Evolutionary conservation across 2,888 invertebrate species (phyloP).

Genomic region (Diarsia rubi): DNA sequence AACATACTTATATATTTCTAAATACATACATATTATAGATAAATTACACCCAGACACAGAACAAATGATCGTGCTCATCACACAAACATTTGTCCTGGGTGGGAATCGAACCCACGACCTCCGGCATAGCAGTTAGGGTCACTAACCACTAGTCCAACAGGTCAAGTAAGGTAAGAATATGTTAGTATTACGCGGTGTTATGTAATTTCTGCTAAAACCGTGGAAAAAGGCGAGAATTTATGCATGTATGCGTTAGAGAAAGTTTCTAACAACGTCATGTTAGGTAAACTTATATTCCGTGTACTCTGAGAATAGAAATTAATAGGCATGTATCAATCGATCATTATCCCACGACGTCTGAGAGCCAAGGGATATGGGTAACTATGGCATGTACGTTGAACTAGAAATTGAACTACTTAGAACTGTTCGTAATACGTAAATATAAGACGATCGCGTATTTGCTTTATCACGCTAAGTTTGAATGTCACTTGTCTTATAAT

Average conservation of each 20-base stretch:
- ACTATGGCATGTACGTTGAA: conserved; percentile 31
- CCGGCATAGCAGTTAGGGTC: too few relatives aligned
- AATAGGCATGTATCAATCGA: conserved; percentile 53
- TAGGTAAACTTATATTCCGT: conserved; percentile 21
- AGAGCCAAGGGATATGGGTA: conserved; percentile 41
- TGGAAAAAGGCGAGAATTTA: conserved; percentile 7
- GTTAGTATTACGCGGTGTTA: neutral
- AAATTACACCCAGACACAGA: too few relatives aligned
- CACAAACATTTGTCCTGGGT: too few relatives aligned
- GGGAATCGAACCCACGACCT: too few relatives aligned
- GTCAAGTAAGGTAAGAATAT: too few relatives aligned
- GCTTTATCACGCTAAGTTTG: neutral
- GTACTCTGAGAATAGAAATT: conserved; percentile 44
- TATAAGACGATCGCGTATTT: conserved; percentile 5
- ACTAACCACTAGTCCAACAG: too few relatives aligned
- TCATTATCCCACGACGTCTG: conserved; percentile 52
- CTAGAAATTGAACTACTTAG: conserved; percentile 44
- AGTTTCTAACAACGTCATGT: conserved; percentile 16
- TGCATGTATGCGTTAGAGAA: conserved; percentile 14
- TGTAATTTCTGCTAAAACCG: conserved; percentile 6
- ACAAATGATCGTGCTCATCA: too few relatives aligned
- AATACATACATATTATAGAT: too few relatives aligned
- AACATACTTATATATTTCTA: too few relatives aligned
- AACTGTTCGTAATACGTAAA: conserved; percentile 3
- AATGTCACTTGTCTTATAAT: neutral